A percentile compares a stretch with the other conserved stretches of the same genome.
Conservation (phyloP, 2,888 invertebrate genomes). For the Drosophila bunnanda region DNA sequence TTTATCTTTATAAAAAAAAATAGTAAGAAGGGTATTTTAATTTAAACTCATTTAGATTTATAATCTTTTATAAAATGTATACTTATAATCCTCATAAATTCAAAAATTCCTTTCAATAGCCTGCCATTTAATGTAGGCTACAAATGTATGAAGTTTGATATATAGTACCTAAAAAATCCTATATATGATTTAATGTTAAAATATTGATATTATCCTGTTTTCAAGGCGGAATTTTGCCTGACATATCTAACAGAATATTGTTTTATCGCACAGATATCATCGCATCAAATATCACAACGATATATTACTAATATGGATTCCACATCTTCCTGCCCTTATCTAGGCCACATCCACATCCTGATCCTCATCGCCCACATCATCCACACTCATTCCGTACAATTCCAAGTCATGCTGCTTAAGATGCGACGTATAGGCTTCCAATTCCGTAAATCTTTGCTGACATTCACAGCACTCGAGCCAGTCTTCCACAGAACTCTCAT, state of each 20-base stretch:
- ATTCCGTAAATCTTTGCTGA: constrained; percentile 77
- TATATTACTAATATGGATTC: too few relatives aligned
- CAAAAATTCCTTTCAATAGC: background rate
- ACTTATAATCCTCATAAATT: background rate
- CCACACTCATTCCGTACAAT: constrained; percentile 62
- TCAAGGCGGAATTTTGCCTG: too few relatives aligned
- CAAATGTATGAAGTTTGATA: too few relatives aligned
- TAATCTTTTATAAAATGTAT: background rate
- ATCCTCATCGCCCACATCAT: constrained; percentile 64
- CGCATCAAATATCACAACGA: too few relatives aligned
- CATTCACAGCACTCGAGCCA: constrained; percentile 83
- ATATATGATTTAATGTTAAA: too few relatives aligned
- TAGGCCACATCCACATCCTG: constrained; percentile 70
- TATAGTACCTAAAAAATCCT: too few relatives aligned
- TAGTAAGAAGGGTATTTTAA: background rate
- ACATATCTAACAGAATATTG: too few relatives aligned
- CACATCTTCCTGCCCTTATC: background rate
- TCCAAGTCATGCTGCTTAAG: constrained; percentile 80
- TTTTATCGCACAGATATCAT: background rate
- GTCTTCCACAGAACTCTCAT: constrained; percentile 74
- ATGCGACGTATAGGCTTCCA: constrained; percentile 81
- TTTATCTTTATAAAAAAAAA: background rate
- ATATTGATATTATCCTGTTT: too few relatives aligned
- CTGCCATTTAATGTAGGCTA: background rate
- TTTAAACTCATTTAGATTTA: background rate